Evolutionary conservation across 30 jellyfish, hydroid and myxozoan genomes (phyloP), one percentile per base, ranked within the genome.

Genomic region (Hydra vulgaris): DNA sequence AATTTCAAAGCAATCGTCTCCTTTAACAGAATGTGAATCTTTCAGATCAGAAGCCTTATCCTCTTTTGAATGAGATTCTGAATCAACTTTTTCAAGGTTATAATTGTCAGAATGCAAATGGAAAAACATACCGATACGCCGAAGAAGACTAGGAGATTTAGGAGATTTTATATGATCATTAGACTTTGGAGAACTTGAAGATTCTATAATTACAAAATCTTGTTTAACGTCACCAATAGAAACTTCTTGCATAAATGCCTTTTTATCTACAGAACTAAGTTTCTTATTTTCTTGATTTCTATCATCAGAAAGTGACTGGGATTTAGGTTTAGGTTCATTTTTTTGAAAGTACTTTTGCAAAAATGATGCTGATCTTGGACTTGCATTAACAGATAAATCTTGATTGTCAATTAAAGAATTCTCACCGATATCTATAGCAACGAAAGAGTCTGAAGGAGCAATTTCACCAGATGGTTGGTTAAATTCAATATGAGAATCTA

Each of bases 111-210:
- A 54, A 53, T 61, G 79, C 66, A 78, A 53, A 23, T 78, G 85
- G 23, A 78, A 78, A 54, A 78, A 78, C 85, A 78, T 78, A 8
- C 80, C 85, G 54, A 78, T 55, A 17, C 82, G 78, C n/a, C 80
- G 78, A 20, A 78, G 18, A 18, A 78, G 55, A 23, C 81, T 27
- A 16, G 85, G 85, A 3, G 85, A 78, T 8, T 78, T 27, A 3
- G 85, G 85, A 16, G 67, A 26, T n/a, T 53, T 74, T 1, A 21
- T 74, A 24, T 17, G 71, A 25, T 15, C 72, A 26, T 25, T 70
- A 26, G 85, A 17, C 23, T 78, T 78, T 20, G 85, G 78, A 15
- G 79, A 20, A 16, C 27, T 76, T 78, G 85, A 55, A 1, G 85
- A 53, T 15, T 78, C 85, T 54, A 78, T 40, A 78, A 78, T 61